Conservation (phyloP, 2,113 vertebrate genomes). For the Nesoenas mayeri region DNA sequence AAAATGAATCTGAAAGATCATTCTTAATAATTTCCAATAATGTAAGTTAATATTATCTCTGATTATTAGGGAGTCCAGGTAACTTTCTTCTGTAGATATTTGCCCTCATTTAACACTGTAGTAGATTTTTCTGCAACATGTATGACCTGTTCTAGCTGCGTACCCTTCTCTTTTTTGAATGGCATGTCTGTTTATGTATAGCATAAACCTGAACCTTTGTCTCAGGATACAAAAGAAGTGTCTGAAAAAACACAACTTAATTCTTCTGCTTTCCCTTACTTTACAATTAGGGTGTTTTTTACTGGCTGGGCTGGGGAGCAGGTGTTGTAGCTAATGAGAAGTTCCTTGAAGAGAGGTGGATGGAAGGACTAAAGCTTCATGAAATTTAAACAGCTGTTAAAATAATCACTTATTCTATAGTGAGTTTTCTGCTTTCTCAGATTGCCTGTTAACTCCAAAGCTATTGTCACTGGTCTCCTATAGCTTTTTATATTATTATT, state of each 20-base stretch:
- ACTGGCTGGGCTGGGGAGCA: background rate
- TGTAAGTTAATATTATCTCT: background rate
- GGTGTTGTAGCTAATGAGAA: background rate
- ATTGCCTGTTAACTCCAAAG: background rate
- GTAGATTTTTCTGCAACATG: background rate
- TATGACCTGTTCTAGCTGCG: background rate
- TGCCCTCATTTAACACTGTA: background rate
- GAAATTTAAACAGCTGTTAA: background rate
- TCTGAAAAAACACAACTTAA: background rate
- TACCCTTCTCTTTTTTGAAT: background rate
- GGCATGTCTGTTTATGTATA: background rate
- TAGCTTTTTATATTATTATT: background rate
- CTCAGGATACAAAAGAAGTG: background rate
- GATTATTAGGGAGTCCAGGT: background rate
- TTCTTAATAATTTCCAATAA: background rate
- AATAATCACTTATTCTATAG: background rate
- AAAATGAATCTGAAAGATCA: background rate
- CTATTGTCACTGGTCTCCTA: background rate
- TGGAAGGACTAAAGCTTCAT: background rate
- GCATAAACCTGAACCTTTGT: background rate
- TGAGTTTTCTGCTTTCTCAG: conserved; percentile 8
- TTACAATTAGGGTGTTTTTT: background rate
- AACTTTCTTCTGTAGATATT: background rate
- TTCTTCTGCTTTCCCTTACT: background rate
- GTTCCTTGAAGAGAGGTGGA: background rate